Conservation (phyloP, 1,140 invertebrate genomes). For the Harpegnathos saltator region DNA sequence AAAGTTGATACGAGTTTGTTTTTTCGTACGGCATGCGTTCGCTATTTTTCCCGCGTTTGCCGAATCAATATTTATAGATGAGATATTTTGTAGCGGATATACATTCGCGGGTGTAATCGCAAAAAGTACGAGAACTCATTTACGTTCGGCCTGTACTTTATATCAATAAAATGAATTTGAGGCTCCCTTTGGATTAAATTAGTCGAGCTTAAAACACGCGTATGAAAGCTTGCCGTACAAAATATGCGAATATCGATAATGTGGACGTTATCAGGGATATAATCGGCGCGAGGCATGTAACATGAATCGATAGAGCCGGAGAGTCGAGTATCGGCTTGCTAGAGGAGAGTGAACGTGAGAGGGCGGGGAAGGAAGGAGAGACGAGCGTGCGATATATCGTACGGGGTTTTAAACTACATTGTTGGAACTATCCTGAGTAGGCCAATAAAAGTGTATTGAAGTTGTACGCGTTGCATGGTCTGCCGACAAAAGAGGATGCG, state of each 20-base stretch:
- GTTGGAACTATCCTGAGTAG: slow-evolving; percentile 50
- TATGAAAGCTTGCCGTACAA: neutral
- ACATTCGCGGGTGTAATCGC: neutral
- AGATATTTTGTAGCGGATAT: neutral
- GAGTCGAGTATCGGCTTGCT: slow-evolving; percentile 51
- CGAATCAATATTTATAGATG: slow-evolving; percentile 16
- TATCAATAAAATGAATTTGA: slow-evolving; percentile 8
- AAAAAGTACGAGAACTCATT: neutral
- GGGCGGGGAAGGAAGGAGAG: too few species aligned
- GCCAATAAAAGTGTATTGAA: slow-evolving; percentile 72
- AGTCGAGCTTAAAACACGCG: neutral
- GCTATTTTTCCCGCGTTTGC: neutral
- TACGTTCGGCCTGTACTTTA: neutral
- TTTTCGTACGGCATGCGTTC: neutral
- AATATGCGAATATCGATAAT: neutral
- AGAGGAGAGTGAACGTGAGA: slow-evolving; percentile 19
- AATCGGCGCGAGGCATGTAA: slow-evolving; percentile 20
- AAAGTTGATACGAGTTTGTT: neutral
- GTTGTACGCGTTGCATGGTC: slow-evolving; percentile 55
- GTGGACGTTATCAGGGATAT: slow-evolving; percentile 10
- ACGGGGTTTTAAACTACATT: slow-evolving; percentile 46
- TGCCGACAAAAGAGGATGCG: slow-evolving; percentile 27
- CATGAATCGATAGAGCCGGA: slow-evolving; percentile 16
- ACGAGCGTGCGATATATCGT: neutral
- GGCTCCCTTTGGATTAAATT: neutral